Evolutionary conservation across 2,113 vertebrate genomes (phyloP).

Genomic region (Epinephelus fuscoguttatus): DNA sequence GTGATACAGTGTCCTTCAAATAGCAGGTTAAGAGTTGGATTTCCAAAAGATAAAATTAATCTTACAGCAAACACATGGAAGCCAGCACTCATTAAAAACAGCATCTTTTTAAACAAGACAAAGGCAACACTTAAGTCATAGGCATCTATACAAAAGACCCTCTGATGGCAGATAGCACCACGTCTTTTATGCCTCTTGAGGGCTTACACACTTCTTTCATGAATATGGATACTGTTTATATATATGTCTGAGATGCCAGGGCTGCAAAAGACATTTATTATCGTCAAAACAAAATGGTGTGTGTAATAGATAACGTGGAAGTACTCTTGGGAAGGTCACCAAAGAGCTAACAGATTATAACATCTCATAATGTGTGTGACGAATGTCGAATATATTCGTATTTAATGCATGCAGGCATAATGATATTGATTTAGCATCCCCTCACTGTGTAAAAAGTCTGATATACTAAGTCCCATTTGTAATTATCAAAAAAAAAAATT

Average conservation of each 20-base stretch:
- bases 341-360: slow-evolving; percentile 23
- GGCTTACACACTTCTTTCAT: slow-evolving; percentile 11
- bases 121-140: slow-evolving; percentile 17
- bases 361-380: no score
- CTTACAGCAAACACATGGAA: neutral
- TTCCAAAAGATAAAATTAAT: slow-evolving; percentile 1
- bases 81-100: neutral
- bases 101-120: neutral
- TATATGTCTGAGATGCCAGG: slow-evolving; percentile 25
- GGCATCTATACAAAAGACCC: slow-evolving; percentile 26
- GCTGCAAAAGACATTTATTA: slow-evolving; percentile 60
- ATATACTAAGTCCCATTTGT: no score
- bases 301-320: slow-evolving; percentile 64
- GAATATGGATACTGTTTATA: neutral
- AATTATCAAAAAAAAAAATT: neutral
- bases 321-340: slow-evolving; percentile 37
- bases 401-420: no score
- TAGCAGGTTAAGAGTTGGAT: neutral
- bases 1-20: neutral
- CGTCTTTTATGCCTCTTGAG: slow-evolving; percentile 33
- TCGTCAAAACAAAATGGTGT: slow-evolving; percentile 62
- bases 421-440: no score
- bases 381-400: no score
- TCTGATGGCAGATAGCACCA: slow-evolving; percentile 22
- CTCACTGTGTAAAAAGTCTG: no score